Percentiles rank a stretch among this genome's conserved stretches.
These are phyloP conservation scores for Ophioninae sp. DNA, from an alignment of 2,888 invertebrate species.

Conservation along the genomic window DNA sequence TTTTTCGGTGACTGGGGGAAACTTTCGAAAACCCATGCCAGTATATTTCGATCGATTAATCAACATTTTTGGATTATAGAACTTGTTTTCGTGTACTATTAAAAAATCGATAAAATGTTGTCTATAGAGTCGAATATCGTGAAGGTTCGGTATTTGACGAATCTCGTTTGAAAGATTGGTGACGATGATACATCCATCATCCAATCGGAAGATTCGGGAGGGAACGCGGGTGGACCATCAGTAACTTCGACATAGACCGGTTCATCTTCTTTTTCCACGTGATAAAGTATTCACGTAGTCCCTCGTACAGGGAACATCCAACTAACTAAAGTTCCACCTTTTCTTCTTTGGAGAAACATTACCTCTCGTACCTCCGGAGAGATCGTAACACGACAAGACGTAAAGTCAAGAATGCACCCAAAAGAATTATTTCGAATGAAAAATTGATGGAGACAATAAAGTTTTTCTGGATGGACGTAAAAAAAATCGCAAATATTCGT, in stretches of 20 bases:
- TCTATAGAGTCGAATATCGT: not conserved
- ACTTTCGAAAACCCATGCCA: too few species aligned
- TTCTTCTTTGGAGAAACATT: not conserved
- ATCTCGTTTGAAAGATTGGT: not conserved
- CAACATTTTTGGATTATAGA: too few species aligned
- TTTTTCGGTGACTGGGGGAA: too few species aligned
- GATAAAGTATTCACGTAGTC: not conserved
- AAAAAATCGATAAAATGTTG: not conserved
- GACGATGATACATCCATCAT: not conserved
- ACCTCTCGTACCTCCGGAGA: not conserved
- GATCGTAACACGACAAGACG: not conserved
- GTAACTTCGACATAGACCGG: not conserved
- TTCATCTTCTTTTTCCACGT: not conserved
- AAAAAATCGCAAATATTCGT: too few species aligned
- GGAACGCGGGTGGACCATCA: not conserved
- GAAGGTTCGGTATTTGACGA: not conserved
- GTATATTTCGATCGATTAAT: too few species aligned
- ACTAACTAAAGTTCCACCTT: not conserved
- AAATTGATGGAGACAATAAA: not conserved
- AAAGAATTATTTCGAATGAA: not conserved
- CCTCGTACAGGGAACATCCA: not conserved
- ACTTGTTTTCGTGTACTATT: not conserved
- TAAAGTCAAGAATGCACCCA: not conserved
- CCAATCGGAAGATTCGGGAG: not conserved
- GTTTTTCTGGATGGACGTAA: not conserved